Evolutionary conservation across 2,888 invertebrate genomes (phyloP), one percentile per base, ranked within the genome.

Genomic region (Artemia sinica): DNA sequence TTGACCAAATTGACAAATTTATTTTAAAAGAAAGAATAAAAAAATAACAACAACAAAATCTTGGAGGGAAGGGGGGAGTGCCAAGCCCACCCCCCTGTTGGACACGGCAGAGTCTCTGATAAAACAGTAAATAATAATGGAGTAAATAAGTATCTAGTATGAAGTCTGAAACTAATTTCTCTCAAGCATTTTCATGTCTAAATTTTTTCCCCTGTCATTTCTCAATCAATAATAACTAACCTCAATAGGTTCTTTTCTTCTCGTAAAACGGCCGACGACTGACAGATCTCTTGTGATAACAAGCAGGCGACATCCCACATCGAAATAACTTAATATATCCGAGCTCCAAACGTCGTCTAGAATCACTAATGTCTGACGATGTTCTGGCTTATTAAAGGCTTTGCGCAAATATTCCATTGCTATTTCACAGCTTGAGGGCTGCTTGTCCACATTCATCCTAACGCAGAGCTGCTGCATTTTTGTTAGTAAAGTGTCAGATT

Each of bases 301-400:
- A 70, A 88, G 77, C 70, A 85, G 83, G 75, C 84, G 85, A 76
- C 86, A 86, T 41, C 84, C 84, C 67, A 87, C 81, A 77, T 86
- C 84, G 76, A 88, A 86, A 28, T 81, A 82, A 48, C 84, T 81
- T 12, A 87, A 78, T 65, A 84, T 82, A 71, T 81, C 78, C 71
- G 78, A 78, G 67, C 82, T 80, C 72, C 82, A 83, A 9, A 87
- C 85, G 75, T 87, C 86, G 74, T 88, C 87, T 48, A 88, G 77
- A 71, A 88, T 81, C 65, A 75, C 41, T 28, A 74, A 72, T 9
- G 72, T 72, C 48, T 71, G 71, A 7, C 50, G 49, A 41, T 68
- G 67, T 1, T 52, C 13, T n/a, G 50, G 11, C 11, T 41, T 50
- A 11, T 28, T 65, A 51, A 74, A 68, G 50, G 71, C 63, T 41